Base-by-base conservation (phyloP, 2,113 vertebrate species). In the Grallaria varia region DNA sequence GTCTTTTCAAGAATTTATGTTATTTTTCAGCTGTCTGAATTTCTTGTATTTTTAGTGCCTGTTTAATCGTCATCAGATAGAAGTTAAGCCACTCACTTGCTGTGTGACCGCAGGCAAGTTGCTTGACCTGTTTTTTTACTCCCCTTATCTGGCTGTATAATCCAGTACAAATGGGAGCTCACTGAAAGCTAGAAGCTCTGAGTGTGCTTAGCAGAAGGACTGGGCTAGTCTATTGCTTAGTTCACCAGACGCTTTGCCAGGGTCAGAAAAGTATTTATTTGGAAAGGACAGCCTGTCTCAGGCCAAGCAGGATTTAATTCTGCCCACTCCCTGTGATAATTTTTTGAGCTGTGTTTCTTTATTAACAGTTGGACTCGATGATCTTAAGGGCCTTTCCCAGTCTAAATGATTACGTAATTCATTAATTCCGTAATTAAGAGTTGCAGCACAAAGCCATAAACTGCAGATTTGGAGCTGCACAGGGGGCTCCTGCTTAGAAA, bases 121-220 rank as follows among this genome's bases (percentile, higher is more conserved):
- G 18, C 76, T 92, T 96, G 86, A 95, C 95, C 95, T 95, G 91
- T 49, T 89, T 96, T 96, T 93, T 92, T 69, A 31, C 58, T 89
- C 39, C 59, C 95, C 88, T 90, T 94, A 76, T 78, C 86, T 90
- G 66, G 7, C 52, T 87, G 64, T 76, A 89, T 93, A 95, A 94
- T 93, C 73, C 80, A 75, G 60, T 69, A 87, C 64, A 93, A 94
- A 92, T 31, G 45, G 37, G 56, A 87, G 31, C 27, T 79, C 19
- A 25, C 49, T 76, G 79, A 75, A 75, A 81, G 27, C 35, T 60
- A 47, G 67, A 86, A 86, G n/a, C 60, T 69, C 12, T 58, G 40
- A 8, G 2, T 86, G 28, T 68, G 40, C 56, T 69, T 40, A 81
- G 56, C 15, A 81, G 79, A 77, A 69, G 28, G 42, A 44, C 11